Evolutionary conservation across 2,797 vertebrate genomes (phyloP), one percentile per base, ranked within the genome.

Genomic region (Lagorchestes hirsutus): DNA sequence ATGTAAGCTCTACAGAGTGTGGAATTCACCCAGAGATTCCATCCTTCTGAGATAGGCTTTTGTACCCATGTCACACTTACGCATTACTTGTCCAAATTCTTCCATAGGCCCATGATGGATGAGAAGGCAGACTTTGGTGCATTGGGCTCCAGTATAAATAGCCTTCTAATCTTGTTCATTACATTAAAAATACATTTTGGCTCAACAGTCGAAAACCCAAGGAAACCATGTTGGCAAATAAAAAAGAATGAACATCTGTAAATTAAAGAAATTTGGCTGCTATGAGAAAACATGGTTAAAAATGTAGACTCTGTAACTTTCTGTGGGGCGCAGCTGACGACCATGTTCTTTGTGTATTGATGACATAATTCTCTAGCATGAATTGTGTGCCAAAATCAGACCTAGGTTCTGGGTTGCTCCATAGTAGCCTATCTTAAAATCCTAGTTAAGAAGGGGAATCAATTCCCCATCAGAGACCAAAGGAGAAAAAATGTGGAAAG

Each of bases 291-390:
- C 95, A 94, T 91, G 29, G 50, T 92, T 87, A 58, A 92, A 93
- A 96, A 97, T 90, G 56, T 95, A 93, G 46, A 95, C 95, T 96
- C 92, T 96, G n/a, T 94, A 54, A 95, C 95, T 95, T 93, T 97
- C 87, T 9, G 0, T 34, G 54, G 54, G 31, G 54, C 29, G 22
- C 93, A n/a, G 90, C 55, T 93, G 91, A 95, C 56, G 92, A 93
- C 4, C 55, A 5, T 11, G 14, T 58, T 31, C 27, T 95, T 95
- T 50, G 57, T 90, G 59, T 90, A 93, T 46, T 91, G 14, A 52
- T 50, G 6, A 14, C 92, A 95, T 91, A 90, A 95, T 95, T 93
- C 94, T 87, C 40, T 87, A 87, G 22, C 22, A 27, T 1, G 22
- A 87, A 27, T 46, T 87, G 31, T 55, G 8, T 91, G 52, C 90